Evolutionary conservation across 2,888 invertebrate species (phyloP).

Genomic region (Yponomeuta sedellus): DNA sequence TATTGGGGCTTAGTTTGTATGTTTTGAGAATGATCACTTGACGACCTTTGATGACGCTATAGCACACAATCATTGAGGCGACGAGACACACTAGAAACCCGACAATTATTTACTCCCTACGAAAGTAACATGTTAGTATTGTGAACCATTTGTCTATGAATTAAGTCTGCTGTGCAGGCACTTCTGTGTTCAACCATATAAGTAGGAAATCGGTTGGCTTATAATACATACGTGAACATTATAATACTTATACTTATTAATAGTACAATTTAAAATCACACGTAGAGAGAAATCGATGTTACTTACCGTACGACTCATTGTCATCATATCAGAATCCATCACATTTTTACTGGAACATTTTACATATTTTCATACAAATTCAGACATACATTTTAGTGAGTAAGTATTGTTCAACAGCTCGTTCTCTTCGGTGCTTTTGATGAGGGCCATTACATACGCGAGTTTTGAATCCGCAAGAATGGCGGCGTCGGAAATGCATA

Average conservation of each 20-base stretch:
- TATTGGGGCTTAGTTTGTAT: conserved; percentile 31
- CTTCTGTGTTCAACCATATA: conserved; percentile 1
- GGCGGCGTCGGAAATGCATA: conserved; percentile 36
- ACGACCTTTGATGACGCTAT: neutral
- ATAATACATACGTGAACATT: neutral
- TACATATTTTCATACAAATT: too few species aligned
- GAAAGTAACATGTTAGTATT: neutral
- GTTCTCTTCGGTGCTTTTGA: neutral
- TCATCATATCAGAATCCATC: conserved; percentile 5
- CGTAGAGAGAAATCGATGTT: conserved; percentile 4
- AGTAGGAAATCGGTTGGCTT: conserved; percentile 3
- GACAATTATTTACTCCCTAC: neutral
- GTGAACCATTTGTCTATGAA: neutral
- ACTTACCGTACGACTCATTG: conserved; percentile 1
- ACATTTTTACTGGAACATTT: conserved; percentile 10
- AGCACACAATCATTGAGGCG: neutral
- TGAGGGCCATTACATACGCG: neutral
- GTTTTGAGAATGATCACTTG: conserved; percentile 9
- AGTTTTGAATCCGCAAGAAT: neutral
- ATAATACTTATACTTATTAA: neutral
- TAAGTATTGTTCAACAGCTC: neutral
- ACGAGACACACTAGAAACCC: neutral
- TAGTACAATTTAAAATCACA: conserved; percentile 9
- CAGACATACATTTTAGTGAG: neutral
- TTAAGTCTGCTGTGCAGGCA: conserved; percentile 5